These are phyloP conservation scores for Drosophila pullipes DNA, from an alignment of 2,888 invertebrate genomes.

Conservation along the genomic window DNA sequence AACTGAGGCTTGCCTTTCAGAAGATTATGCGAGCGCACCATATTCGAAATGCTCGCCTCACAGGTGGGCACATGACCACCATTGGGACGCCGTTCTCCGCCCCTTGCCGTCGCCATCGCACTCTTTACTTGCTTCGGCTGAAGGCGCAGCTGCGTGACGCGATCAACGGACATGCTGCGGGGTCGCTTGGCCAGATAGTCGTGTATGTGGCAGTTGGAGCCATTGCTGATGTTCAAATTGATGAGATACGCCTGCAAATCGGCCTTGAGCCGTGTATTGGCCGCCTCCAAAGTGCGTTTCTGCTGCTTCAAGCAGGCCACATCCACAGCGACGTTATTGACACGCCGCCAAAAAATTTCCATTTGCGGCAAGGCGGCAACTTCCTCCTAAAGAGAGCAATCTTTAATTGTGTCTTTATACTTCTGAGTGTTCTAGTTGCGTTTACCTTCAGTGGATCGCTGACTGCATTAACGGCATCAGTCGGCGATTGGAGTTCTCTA, in stretches of 20 bases:
- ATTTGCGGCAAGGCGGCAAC: conserved; percentile 87
- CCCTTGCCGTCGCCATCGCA: conserved; percentile 55
- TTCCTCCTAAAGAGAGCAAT: conserved; percentile 82
- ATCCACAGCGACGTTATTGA: conserved; percentile 87
- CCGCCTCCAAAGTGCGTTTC: conserved; percentile 85
- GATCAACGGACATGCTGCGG: conserved; percentile 84
- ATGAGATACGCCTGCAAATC: conserved; percentile 88
- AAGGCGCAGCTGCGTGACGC: conserved; percentile 77
- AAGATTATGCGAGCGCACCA: conserved; percentile 85
- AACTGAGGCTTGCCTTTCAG: conserved; percentile 67
- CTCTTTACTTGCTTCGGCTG: conserved; percentile 65
- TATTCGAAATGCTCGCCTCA: conserved; percentile 88
- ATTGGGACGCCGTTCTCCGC: conserved; percentile 15
- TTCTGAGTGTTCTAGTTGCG: neutral
- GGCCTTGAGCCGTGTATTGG: conserved; percentile 88
- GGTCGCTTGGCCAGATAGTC: conserved; percentile 83
- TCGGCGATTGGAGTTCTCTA: conserved; percentile 74
- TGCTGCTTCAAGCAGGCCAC: conserved; percentile 86
- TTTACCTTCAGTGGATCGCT: conserved; percentile 59
- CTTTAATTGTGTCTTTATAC: too few species aligned
- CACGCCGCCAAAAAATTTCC: conserved; percentile 90
- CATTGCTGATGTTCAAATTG: conserved; percentile 86
- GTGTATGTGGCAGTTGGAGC: conserved; percentile 81
- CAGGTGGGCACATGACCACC: conserved; percentile 39
- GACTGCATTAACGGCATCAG: conserved; percentile 53